Conservation (phyloP, 2,888 invertebrate species). For the Automeris io region DNA sequence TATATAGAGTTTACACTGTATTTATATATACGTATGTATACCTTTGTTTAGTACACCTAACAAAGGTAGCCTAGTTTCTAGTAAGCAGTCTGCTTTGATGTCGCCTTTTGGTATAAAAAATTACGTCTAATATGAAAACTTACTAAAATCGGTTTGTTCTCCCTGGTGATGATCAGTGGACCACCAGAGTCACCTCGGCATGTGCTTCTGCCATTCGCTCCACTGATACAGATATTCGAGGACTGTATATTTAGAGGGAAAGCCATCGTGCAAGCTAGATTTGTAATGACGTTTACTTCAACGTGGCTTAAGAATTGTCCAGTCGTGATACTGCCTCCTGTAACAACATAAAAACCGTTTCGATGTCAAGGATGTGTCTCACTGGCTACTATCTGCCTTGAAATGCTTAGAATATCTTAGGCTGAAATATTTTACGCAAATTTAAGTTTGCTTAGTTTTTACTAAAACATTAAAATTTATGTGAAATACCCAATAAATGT, state of each 20-base stretch:
- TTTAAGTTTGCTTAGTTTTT: no score
- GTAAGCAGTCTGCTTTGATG: no score
- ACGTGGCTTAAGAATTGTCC: constrained; percentile 30
- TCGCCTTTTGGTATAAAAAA: no score
- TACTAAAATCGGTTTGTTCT: constrained; percentile 22
- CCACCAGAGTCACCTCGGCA: constrained; percentile 49
- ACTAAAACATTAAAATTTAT: no score
- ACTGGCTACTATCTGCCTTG: no score
- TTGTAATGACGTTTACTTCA: constrained; percentile 27
- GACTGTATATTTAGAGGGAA: constrained; percentile 28
- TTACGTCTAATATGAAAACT: background rate
- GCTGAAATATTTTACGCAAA: no score
- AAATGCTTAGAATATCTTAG: no score
- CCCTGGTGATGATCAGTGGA: constrained; percentile 27
- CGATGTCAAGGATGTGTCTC: background rate
- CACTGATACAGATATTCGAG: constrained; percentile 41
- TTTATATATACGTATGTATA: no score
- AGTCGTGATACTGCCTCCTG: constrained; percentile 20
- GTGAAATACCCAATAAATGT: no score
- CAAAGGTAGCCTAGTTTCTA: no score
- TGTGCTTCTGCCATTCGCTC: constrained; percentile 25
- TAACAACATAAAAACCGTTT: constrained; percentile 16
- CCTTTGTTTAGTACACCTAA: no score
- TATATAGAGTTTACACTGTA: no score
- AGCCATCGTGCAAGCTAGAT: constrained; percentile 23